phyloP scores from a whole-genome alignment of 92 coral and sea anemone genomes.

The Anthopleura xanthogrammica region DNA sequence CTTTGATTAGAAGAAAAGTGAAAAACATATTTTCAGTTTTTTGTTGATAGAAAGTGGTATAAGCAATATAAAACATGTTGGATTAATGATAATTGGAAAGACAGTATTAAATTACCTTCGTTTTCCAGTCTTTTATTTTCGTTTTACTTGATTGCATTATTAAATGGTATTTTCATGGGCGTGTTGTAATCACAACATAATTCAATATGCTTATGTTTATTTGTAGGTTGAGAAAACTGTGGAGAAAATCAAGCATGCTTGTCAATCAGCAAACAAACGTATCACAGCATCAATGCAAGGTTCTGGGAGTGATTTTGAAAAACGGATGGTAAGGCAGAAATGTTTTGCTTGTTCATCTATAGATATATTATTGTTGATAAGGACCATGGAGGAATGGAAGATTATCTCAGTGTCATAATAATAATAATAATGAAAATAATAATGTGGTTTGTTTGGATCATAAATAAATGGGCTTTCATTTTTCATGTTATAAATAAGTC shows the following conservation, averaged over 20 bases:
- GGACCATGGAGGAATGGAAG: no score
- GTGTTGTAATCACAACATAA: no score
- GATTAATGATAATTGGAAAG: neutral
- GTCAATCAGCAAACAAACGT: constrained; percentile 88
- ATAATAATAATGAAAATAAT: no score
- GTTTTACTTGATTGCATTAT: neutral
- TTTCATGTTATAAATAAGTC: no score
- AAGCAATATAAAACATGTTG: neutral
- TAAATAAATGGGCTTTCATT: no score
- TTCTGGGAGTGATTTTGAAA: constrained; percentile 88
- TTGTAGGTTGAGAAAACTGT: constrained; percentile 94
- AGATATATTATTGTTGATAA: no score
- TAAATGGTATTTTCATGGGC: neutral
- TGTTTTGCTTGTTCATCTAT: no score
- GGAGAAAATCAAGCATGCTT: constrained; percentile 92
- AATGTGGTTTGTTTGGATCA: no score
- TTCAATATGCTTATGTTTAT: neutral
- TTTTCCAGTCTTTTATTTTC: neutral
- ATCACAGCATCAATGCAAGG: constrained; percentile 96
- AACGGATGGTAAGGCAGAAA: constrained; percentile 68
- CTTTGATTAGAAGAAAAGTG: neutral
- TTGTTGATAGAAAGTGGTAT: neutral
- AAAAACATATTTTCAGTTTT: neutral
- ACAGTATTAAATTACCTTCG: neutral
- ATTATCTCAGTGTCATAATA: no score